Evolutionary conservation across 2,797 vertebrate species (phyloP).

Genomic region (Sebastes itinus): DNA sequence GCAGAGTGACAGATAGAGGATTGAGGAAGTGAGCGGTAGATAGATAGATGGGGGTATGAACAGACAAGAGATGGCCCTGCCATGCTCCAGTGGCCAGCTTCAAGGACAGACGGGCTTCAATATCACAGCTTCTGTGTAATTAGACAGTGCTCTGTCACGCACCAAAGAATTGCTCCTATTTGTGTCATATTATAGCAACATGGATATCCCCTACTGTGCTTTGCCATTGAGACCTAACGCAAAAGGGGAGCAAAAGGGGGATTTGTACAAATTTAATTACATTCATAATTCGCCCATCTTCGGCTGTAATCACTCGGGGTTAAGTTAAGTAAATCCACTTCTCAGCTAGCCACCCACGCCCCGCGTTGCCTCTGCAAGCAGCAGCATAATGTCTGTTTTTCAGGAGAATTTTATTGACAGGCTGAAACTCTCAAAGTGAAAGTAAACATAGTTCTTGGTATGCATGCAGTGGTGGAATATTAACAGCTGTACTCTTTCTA

Average conservation of each 20-base stretch:
- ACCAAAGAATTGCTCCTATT: slow-evolving; percentile 62
- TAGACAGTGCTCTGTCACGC: slow-evolving; percentile 69
- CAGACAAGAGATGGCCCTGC: slow-evolving; percentile 54
- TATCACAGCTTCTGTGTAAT: slow-evolving; percentile 70
- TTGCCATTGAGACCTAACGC: slow-evolving; percentile 57
- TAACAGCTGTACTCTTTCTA: slow-evolving; percentile 61
- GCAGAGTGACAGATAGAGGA: slow-evolving; percentile 67
- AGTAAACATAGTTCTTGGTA: slow-evolving; percentile 65
- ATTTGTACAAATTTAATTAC: slow-evolving; percentile 78
- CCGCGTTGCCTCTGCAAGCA: slow-evolving; percentile 7
- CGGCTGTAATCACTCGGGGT: slow-evolving; percentile 68
- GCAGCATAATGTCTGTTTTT: slow-evolving; percentile 18
- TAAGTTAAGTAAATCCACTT: slow-evolving; percentile 68
- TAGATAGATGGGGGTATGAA: slow-evolving; percentile 55
- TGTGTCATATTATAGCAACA: slow-evolving; percentile 63
- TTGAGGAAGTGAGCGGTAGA: slow-evolving; percentile 50
- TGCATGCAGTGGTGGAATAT: slow-evolving; percentile 67
- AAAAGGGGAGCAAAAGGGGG: slow-evolving; percentile 58
- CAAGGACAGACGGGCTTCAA: slow-evolving; percentile 71
- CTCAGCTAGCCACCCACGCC: slow-evolving; percentile 50
- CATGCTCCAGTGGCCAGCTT: slow-evolving; percentile 66
- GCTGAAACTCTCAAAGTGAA: slow-evolving; percentile 54
- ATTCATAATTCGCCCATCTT: slow-evolving; percentile 74
- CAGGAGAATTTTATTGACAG: slow-evolving; percentile 55
- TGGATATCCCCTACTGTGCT: slow-evolving; percentile 55